A percentile compares a stretch with the other conserved stretches of the same genome.
Conservation (phyloP, 2,888 invertebrate species). For the Apotomis betuletana region DNA sequence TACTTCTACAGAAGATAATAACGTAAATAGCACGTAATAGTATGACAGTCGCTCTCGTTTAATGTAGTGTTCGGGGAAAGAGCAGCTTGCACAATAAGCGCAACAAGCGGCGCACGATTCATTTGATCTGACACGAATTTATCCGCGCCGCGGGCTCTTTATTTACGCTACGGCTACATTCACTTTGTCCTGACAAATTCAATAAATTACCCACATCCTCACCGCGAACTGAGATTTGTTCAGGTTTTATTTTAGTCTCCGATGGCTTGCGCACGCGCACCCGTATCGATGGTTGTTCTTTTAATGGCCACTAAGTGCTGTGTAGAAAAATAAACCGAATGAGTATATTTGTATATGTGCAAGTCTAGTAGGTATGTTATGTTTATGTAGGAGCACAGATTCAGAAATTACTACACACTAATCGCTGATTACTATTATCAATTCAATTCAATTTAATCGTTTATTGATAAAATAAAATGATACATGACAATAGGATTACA, state of each 20-base stretch:
- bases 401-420: too few relatives aligned
- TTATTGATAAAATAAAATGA: too few relatives aligned
- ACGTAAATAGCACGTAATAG: neutral
- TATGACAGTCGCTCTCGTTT: slow-evolving; percentile 3
- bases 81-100: slow-evolving; percentile 65
- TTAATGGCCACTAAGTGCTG: slow-evolving; percentile 55
- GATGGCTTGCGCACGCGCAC: slow-evolving; percentile 69
- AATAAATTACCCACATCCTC: slow-evolving; percentile 83
- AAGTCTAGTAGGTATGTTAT: too few relatives aligned
- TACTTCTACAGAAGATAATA: too few relatives aligned
- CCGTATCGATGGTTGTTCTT: slow-evolving; percentile 71
- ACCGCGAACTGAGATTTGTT: slow-evolving; percentile 61
- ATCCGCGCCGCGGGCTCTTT: slow-evolving; percentile 77
- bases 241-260: slow-evolving; percentile 75
- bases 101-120: slow-evolving; percentile 77
- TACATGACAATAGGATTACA: too few relatives aligned
- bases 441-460: too few relatives aligned
- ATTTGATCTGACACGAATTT: slow-evolving; percentile 84
- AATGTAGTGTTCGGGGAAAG: slow-evolving; percentile 30
- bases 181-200: slow-evolving; percentile 83
- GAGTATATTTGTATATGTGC: too few relatives aligned
- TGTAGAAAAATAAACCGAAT: too few relatives aligned
- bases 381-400: too few relatives aligned
- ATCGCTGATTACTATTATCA: too few relatives aligned
- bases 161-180: slow-evolving; percentile 76